A percentile compares a stretch with the other conserved stretches of the same genome.
These are phyloP conservation scores for Drosophila ananassae DNA, from an alignment of 1,140 invertebrate genomes.

Conservation along the genomic window DNA sequence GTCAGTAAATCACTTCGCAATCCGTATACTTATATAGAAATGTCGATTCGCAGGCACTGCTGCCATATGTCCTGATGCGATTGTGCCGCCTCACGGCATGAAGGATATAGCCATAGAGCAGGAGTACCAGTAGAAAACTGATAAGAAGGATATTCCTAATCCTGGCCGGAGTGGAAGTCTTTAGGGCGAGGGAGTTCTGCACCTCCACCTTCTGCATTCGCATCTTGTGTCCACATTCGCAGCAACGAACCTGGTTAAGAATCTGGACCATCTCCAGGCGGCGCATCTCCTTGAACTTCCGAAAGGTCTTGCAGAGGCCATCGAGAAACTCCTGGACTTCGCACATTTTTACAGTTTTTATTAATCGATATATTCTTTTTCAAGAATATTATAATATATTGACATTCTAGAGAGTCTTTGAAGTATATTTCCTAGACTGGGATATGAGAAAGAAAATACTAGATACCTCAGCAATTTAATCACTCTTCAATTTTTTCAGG, in stretches of 20 bases:
- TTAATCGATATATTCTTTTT: neutral
- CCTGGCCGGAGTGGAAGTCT: neutral
- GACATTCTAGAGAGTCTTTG: neutral
- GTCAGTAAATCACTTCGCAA: conserved; percentile 44
- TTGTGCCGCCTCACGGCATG: conserved; percentile 32
- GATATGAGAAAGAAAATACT: too few relatives aligned
- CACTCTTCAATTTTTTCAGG: neutral
- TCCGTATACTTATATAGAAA: conserved; percentile 42
- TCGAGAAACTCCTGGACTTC: conserved; percentile 34
- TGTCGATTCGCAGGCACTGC: conserved; percentile 32
- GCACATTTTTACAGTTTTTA: conserved; percentile 19
- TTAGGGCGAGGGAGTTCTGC: too few relatives aligned
- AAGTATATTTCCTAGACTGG: neutral
- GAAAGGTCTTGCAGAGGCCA: conserved; percentile 40
- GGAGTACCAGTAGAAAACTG: conserved; percentile 11
- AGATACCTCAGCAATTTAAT: too few relatives aligned
- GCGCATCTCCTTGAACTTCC: conserved; percentile 11
- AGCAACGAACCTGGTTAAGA: conserved; percentile 43
- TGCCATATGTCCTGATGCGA: conserved; percentile 24
- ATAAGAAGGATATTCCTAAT: neutral
- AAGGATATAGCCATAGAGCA: conserved; percentile 17
- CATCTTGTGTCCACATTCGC: conserved; percentile 41
- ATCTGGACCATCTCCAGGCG: conserved; percentile 22
- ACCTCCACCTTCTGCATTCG: conserved; percentile 1
- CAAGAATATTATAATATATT: neutral